Evolutionary conservation across 2,888 invertebrate species (phyloP).

Genomic region (Nephrotoma appendiculata): DNA sequence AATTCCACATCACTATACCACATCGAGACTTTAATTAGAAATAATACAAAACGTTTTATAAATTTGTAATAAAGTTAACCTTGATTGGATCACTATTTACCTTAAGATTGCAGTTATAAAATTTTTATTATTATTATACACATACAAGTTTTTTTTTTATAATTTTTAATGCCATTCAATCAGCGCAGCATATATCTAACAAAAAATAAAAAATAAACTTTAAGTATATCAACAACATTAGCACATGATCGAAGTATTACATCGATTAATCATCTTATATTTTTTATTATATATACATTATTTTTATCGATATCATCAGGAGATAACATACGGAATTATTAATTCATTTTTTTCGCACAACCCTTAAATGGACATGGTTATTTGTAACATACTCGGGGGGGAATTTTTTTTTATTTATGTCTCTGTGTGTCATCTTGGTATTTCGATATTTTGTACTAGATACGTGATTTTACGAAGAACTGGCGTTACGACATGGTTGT

Average conservation of each 20-base stretch:
- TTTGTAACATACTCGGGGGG: neutral
- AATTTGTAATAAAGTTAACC: neutral
- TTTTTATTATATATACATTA: neutral
- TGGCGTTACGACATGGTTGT: neutral
- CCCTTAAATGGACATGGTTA: neutral
- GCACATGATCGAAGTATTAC: neutral
- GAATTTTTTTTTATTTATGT: neutral
- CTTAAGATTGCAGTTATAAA: neutral
- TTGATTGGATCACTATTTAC: neutral
- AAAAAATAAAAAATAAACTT: neutral
- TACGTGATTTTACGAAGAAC: neutral
- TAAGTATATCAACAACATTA: neutral
- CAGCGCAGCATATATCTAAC: neutral
- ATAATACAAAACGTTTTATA: neutral
- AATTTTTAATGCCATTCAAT: neutral
- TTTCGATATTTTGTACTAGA: neutral
- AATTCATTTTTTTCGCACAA: neutral
- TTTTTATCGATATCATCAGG: neutral
- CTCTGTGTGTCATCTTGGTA: neutral
- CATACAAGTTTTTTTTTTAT: neutral
- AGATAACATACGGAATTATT: neutral
- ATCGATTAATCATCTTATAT: neutral
- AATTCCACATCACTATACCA: neutral
- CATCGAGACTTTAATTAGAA: neutral
- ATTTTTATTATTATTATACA: neutral